Evolutionary conservation across 2,888 invertebrate genomes (phyloP).

Genomic region (Eupithecia pulchellata): DNA sequence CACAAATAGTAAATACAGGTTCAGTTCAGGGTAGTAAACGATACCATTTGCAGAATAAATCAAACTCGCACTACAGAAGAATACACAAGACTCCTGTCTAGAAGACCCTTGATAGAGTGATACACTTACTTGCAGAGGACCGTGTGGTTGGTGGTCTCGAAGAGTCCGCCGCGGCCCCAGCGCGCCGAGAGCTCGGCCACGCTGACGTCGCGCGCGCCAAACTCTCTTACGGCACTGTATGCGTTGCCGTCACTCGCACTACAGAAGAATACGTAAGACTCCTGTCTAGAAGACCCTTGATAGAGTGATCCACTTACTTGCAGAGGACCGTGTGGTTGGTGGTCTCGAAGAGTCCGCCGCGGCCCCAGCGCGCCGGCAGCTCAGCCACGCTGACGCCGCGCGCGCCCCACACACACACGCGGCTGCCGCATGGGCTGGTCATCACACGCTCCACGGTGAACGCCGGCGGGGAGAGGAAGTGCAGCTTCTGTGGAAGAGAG

Average conservation of each 20-base stretch:
- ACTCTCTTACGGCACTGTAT: background rate
- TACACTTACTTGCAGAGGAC: slow-evolving; percentile 89
- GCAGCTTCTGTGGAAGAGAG: slow-evolving; percentile 85
- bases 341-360: slow-evolving; percentile 87
- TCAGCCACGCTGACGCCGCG: slow-evolving; percentile 89
- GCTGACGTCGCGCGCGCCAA: slow-evolving; percentile 81
- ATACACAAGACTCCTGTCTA: no score
- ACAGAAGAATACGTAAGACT: no score
- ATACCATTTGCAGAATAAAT: background rate
- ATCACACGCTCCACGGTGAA: slow-evolving; percentile 89
- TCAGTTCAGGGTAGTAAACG: background rate
- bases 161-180: slow-evolving; percentile 89
- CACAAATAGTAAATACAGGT: background rate
- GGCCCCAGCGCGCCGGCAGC: slow-evolving; percentile 90
- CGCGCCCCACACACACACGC: slow-evolving; percentile 89
- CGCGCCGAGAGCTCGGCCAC: slow-evolving; percentile 89
- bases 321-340: slow-evolving; percentile 89
- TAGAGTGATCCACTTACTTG: slow-evolving; percentile 86
- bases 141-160: slow-evolving; percentile 88
- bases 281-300: background rate
- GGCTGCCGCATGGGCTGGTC: slow-evolving; percentile 87
- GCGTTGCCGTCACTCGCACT: background rate
- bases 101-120: background rate
- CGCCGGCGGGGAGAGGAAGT: slow-evolving; percentile 88
- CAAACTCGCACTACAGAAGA: no score